Percentiles rank a stretch among this genome's conserved stretches.
These are phyloP conservation scores for Julus scandinavius DNA, from an alignment of 2,888 invertebrate species.

Conservation along the genomic window DNA sequence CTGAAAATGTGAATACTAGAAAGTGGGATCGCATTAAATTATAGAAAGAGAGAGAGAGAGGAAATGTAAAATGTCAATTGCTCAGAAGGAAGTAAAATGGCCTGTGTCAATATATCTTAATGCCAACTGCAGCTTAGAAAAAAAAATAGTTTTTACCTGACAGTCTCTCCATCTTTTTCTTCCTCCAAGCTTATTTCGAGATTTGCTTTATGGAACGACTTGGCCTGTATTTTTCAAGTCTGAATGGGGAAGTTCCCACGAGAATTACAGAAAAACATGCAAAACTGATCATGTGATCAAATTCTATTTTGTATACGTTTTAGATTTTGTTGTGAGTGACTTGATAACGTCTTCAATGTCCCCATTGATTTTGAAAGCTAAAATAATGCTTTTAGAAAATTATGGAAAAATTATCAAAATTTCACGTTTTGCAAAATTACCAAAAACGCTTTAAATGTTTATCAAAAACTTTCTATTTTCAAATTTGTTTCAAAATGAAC, in stretches of 20 bases:
- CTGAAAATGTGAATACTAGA: not conserved
- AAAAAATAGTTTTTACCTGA: not conserved
- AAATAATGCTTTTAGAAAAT: no score
- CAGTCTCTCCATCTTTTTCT: not conserved
- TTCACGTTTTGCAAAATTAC: no score
- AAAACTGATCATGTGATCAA: no score
- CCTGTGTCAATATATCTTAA: not conserved
- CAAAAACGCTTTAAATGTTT: no score
- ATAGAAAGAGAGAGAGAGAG: not conserved
- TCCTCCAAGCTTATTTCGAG: not conserved
- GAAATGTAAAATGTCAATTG: not conserved
- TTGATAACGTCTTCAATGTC: no score
- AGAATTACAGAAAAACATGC: not conserved
- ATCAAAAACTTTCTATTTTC: no score
- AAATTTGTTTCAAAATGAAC: no score
- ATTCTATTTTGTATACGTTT: no score
- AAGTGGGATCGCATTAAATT: conserved; percentile 7
- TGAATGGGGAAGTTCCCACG: not conserved
- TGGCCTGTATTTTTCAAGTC: not conserved
- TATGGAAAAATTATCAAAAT: no score
- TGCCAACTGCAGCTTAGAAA: not conserved
- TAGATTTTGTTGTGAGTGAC: no score
- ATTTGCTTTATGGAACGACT: not conserved
- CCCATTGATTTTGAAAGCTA: no score
- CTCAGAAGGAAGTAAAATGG: not conserved